Base-by-base conservation (phyloP, 2,113 vertebrate species). In the Cyanoderma ruficeps region DNA sequence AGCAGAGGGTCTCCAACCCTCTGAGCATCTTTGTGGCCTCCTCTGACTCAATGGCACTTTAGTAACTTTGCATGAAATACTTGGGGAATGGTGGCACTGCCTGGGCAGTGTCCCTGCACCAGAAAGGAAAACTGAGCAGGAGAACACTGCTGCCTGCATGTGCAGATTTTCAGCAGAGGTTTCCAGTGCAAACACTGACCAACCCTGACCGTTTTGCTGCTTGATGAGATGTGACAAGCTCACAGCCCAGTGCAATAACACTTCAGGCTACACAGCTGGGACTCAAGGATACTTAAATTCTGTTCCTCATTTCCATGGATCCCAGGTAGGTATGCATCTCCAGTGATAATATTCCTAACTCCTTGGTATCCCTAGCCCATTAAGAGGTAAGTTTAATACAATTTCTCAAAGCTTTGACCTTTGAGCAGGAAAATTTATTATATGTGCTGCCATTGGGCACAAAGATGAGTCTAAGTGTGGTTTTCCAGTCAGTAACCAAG, bases 191-290 rank as follows among this genome's bases (percentile, higher is more conserved):
- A 89, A 30, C 55, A 42, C n/a, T 56, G 74, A 31, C 87, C 74
- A 90, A 39, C 25, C n/a, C 46, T 0, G 0, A 80, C 50, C 44
- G 64, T 49, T 89, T 59, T 82, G 60, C 71, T 80, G 6, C 55
- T 79, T 97, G 91, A 97, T 96, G 55, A 95, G 94, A 96, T 90
- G 57, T 96, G 97, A 97, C 96, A 97, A 89, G 90, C 74, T 93
- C 82, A 90, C 61, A 80, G 87, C 44, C 93, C 83, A 70, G 63
- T 22, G 39, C 63, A 78, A 86, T 28, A 84, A 24, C 3, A 39
- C 96, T 92, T 64, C 85, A 71, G 96, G 97, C 87, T 64, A 59
- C 60, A 84, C 97, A 97, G 95, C 96, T 97, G 97, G 71, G 93
- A 77, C 95, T 91, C 87, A 41, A 78, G 35, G 74, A 49, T 42